These are phyloP conservation scores for Ptychoptera contaminata DNA, from an alignment of 2,888 invertebrate species.

Conservation along the genomic window DNA sequence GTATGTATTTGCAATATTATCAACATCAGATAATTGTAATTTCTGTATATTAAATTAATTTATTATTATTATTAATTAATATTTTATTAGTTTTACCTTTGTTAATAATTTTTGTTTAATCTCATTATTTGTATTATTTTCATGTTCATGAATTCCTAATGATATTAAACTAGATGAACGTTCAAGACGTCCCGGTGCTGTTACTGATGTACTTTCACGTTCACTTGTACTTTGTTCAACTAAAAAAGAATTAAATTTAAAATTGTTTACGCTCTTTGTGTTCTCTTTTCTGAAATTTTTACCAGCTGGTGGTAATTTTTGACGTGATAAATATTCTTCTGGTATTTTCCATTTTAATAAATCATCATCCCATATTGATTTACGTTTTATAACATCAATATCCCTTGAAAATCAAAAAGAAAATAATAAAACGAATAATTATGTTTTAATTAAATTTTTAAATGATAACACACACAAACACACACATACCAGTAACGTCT, in stretches of 20 bases:
- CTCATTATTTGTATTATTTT: constrained; percentile 3
- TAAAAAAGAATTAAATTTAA: not conserved
- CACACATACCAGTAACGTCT: constrained; percentile 48
- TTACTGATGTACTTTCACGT: constrained; percentile 17
- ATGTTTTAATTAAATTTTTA: not conserved
- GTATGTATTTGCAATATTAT: constrained; percentile 45
- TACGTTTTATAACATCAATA: constrained; percentile 48
- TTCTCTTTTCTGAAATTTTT: constrained; percentile 10
- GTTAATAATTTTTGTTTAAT: too few species aligned
- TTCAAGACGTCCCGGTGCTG: constrained; percentile 31
- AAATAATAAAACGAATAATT: not conserved
- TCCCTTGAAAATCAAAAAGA: constrained; percentile 32
- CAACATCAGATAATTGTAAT: constrained; percentile 1
- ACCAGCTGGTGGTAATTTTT: constrained; percentile 53
- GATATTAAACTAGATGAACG: constrained; percentile 14
- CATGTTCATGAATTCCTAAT: constrained; percentile 1
- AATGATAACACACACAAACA: not conserved
- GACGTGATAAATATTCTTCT: constrained; percentile 43
- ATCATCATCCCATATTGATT: constrained; percentile 62
- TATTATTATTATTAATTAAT: too few species aligned
- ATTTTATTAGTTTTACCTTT: too few species aligned
- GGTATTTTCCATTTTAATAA: constrained; percentile 54
- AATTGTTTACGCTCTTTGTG: not conserved
- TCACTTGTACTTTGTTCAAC: not conserved
- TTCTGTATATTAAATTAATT: not conserved